Conservation (phyloP, 2,888 invertebrate genomes). For the Heliconius sara region DNA sequence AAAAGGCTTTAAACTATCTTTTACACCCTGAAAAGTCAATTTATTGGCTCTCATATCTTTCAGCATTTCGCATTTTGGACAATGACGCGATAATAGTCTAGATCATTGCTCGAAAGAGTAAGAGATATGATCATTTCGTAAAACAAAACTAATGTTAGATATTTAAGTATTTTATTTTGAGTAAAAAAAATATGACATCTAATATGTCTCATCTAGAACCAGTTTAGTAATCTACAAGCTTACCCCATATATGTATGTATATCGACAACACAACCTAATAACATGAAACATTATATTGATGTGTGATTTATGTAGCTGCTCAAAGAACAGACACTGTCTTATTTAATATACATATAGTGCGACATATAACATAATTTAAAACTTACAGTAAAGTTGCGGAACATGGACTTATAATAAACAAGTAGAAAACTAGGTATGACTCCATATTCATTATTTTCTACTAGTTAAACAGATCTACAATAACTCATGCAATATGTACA, state of each 20-base stretch:
- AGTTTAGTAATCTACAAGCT: slow-evolving; percentile 8
- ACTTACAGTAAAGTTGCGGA: not conserved
- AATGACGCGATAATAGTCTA: too few relatives aligned
- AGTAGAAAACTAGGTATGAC: not conserved
- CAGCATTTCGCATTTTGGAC: too few relatives aligned
- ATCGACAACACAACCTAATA: not conserved
- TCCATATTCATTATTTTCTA: slow-evolving; percentile 10
- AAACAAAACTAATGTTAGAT: not conserved
- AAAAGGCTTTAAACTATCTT: too few relatives aligned
- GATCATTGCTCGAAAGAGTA: not conserved
- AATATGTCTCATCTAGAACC: not conserved
- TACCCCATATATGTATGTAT: slow-evolving; percentile 1
- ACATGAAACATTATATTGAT: not conserved
- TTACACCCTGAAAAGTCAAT: too few relatives aligned
- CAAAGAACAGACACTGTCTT: not conserved
- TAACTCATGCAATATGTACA: slow-evolving; percentile 13
- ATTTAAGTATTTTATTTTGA: slow-evolving; percentile 12
- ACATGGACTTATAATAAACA: slow-evolving; percentile 2
- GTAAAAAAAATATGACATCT: slow-evolving; percentile 3
- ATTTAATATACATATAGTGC: not conserved
- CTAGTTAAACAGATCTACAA: not conserved
- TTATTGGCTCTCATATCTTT: too few relatives aligned
- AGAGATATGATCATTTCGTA: not conserved
- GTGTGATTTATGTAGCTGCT: not conserved
- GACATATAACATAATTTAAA: not conserved